phyloP scores from a whole-genome alignment of 2,113 vertebrate genomes.

The Alligator mississippiensis region DNA sequence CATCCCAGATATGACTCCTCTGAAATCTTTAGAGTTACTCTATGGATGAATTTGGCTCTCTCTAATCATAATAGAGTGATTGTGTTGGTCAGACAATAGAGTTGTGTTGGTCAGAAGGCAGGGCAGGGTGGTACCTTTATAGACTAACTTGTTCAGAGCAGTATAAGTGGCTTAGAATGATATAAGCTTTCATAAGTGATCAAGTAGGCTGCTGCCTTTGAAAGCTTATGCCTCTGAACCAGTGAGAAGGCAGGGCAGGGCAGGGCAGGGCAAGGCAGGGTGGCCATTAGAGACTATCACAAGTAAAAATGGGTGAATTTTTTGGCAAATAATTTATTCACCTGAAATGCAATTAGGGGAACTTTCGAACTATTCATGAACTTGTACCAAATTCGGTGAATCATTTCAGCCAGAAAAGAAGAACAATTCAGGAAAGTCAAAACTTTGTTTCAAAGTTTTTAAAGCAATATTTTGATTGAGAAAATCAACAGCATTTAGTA shows the following conservation, averaged over 20 bases:
- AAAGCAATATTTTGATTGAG: not conserved
- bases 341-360: not conserved
- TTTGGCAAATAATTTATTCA: not conserved
- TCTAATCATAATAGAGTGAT: not conserved
- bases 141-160: too few species aligned
- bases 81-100: not conserved
- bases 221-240: too few species aligned
- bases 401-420: not conserved
- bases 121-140: too few species aligned
- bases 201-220: too few species aligned
- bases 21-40: not conserved
- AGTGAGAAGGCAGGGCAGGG: too few species aligned
- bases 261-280: too few species aligned
- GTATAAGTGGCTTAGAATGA: too few species aligned
- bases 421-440: not conserved
- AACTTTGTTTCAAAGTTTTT: not conserved
- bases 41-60: not conserved
- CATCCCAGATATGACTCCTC: not conserved
- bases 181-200: too few species aligned
- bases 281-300: not conserved
- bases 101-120: too few species aligned
- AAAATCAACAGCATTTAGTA: not conserved
- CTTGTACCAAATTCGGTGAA: not conserved
- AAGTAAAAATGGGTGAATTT: not conserved
- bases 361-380: not conserved